Base-by-base conservation (phyloP, 2,888 invertebrate species). In the Archips xylosteana region DNA sequence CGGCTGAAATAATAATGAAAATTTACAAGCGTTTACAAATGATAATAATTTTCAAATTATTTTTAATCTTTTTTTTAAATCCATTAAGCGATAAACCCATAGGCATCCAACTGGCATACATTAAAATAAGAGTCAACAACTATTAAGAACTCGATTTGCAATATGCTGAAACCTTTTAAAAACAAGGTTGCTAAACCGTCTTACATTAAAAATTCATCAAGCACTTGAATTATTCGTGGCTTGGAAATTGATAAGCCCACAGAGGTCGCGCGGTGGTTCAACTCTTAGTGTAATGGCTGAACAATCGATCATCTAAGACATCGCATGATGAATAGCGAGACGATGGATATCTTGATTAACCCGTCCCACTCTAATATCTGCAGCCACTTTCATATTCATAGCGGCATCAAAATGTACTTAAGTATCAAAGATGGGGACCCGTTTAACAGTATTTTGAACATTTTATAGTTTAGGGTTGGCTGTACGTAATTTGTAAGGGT, bases 311-410 rank as follows among this genome's bases (percentile, higher is more conserved):
- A 76, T 60, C 62, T 59, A 64, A 54, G 76, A 76, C 74, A 62
- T 74, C 66, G 74, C 74, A 74, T 75, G 75, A 76, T 76, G 74
- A 75, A 76, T 76, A 69, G 74, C 70, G 74, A 71, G 75, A 47
- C 51, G 65, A 65, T 63, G 70, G 74, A 70, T 63, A 71, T 72
- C 67, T 68, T 70, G 72, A 75, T 72, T 75, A 72, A 71, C 75
- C 71, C 70, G 70, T 60, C 51, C 62, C 61, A 49, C 57, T 49
- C 69, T 66, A 70, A 75, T 74, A 70, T 74, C 76, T 75, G 70
- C 47, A 69, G 60, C 70, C 47, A 74, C 71, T 62, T 74, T 62
- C 65, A 71, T 64, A 68, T 63, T 68, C 73, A 73, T 64, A 57
- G 62, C 47, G 54, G 47, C 36, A 72, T 68, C 67, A 47, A 62